Conservation (phyloP, 2,797 vertebrate genomes). For the Macropodus opercularis region DNA sequence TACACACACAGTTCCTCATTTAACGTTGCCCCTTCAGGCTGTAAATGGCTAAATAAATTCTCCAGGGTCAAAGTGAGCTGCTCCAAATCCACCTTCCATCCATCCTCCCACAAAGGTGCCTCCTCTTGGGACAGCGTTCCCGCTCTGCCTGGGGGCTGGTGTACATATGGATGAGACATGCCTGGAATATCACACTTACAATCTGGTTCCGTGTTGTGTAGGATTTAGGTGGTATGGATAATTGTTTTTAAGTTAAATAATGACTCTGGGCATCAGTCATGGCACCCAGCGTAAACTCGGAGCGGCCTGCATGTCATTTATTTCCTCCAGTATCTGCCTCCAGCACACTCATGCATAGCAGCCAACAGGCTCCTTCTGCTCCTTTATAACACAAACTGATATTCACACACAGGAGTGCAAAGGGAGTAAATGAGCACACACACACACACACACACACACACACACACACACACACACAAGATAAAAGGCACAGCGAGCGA, state of each 20-base stretch:
- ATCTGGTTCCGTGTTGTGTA: neutral
- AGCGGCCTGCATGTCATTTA: conserved; percentile 63
- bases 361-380: conserved; percentile 77
- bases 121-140: conserved; percentile 52
- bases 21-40: conserved; percentile 35
- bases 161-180: conserved; percentile 45
- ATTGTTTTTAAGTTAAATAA: conserved; percentile 54
- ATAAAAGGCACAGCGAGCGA: conserved; percentile 63
- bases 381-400: conserved; percentile 71
- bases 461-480: conserved; percentile 36
- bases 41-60: conserved; percentile 45
- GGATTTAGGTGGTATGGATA: conserved; percentile 26
- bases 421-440: conserved; percentile 55
- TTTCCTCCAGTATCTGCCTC: conserved; percentile 76
- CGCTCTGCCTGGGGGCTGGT: conserved; percentile 46
- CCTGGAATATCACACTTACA: neutral
- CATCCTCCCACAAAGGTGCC: conserved; percentile 36
- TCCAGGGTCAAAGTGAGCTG: conserved; percentile 35
- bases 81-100: conserved; percentile 23
- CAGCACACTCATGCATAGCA: conserved; percentile 65
- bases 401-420: conserved; percentile 62
- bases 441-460: conserved; percentile 27
- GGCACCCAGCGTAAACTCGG: conserved; percentile 64
- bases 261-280: conserved; percentile 64
- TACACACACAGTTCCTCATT: conserved; percentile 34